Conservation (phyloP, 2,888 invertebrate species). For the Fissipunctia ypsillon region DNA sequence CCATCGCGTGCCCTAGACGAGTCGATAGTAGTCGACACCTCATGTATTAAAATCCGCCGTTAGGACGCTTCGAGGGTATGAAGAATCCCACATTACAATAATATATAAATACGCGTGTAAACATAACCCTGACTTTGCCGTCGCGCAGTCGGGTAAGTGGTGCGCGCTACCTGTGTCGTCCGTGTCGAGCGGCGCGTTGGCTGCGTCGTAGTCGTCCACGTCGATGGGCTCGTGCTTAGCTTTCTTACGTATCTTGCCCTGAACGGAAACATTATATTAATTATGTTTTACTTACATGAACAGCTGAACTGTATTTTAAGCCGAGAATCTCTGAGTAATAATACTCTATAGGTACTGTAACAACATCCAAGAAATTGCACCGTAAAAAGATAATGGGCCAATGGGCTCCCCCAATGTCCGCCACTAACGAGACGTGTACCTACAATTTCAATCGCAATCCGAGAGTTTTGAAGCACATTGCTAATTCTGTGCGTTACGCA, state of each 20-base stretch:
- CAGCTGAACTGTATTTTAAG: background rate
- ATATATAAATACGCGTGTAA: background rate
- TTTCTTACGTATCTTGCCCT: constrained; percentile 87
- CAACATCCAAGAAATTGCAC: background rate
- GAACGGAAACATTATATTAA: constrained; percentile 19
- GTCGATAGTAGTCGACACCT: too few relatives aligned
- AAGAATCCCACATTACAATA: too few relatives aligned
- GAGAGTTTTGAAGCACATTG: too few relatives aligned
- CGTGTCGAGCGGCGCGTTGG: constrained; percentile 87
- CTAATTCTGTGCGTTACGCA: too few relatives aligned
- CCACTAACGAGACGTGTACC: background rate
- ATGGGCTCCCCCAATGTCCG: background rate
- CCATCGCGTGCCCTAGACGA: too few relatives aligned
- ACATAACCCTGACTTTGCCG: background rate
- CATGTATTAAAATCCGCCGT: too few relatives aligned
- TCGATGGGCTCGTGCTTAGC: constrained; percentile 88
- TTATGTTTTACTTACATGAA: background rate
- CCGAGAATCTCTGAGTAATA: background rate
- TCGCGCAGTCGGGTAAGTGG: background rate
- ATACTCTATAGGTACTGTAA: background rate
- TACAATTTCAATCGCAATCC: too few relatives aligned
- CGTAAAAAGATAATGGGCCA: background rate
- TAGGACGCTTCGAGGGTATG: too few relatives aligned
- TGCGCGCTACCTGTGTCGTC: constrained; percentile 91
- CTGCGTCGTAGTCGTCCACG: constrained; percentile 85